Conservation (phyloP, 2,888 invertebrate genomes). For the Orthonevra nobilis region DNA sequence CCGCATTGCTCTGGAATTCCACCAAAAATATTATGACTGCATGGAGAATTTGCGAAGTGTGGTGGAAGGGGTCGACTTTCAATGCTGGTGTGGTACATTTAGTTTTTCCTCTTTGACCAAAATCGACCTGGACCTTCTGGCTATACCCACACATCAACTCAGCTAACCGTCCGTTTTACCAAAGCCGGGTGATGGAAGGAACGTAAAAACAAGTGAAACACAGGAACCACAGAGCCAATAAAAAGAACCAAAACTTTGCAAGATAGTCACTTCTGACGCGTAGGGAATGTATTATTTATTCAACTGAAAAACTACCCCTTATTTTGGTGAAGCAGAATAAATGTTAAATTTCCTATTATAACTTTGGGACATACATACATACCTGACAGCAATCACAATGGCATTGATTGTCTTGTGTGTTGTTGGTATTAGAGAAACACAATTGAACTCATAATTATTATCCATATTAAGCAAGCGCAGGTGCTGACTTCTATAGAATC, state of each 20-base stretch:
- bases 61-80: conserved; percentile 1
- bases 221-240: neutral
- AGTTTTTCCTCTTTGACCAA: conserved; percentile 37
- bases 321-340: too few species aligned
- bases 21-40: conserved; percentile 27
- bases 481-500: too few species aligned
- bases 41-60: too few species aligned
- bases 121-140: neutral
- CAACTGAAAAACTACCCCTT: too few species aligned
- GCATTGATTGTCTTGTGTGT: too few species aligned
- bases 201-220: conserved; percentile 20
- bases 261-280: neutral
- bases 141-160: neutral
- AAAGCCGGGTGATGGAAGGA: neutral
- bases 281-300: too few species aligned
- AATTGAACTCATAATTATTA: too few species aligned
- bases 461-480: too few species aligned
- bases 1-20: conserved; percentile 32
- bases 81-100: conserved; percentile 18
- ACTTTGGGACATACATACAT: too few species aligned
- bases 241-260: neutral
- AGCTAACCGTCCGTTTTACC: conserved; percentile 10
- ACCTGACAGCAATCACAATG: too few species aligned
- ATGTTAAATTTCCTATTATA: too few species aligned
- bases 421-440: too few species aligned